phyloP scores from a whole-genome alignment of 2,797 vertebrate genomes.

The Phyllotis vaccarum region DNA sequence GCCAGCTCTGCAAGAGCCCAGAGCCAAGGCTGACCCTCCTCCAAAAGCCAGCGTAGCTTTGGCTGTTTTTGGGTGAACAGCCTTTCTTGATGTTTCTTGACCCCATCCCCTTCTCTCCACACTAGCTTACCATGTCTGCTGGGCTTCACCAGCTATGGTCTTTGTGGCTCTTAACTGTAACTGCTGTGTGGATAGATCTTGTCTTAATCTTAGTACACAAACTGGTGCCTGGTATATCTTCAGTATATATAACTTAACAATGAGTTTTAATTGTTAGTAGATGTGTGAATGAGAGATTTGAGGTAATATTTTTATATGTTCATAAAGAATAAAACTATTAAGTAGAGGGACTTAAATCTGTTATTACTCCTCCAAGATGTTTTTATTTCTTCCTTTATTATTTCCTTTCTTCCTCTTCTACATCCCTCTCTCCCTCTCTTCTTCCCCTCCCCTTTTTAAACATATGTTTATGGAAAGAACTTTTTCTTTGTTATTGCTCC shows the following conservation, averaged over 20 bases:
- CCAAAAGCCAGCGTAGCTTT: background rate
- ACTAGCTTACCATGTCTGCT: background rate
- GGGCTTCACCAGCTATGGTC: background rate
- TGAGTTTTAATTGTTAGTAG: conserved; percentile 42
- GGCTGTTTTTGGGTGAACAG: background rate
- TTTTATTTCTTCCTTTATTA: too few species aligned
- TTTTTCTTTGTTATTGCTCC: background rate
- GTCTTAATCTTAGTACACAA: conserved; percentile 40
- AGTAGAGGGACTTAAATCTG: conserved; percentile 34
- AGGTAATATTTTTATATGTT: background rate
- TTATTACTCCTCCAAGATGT: too few species aligned
- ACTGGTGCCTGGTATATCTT: background rate
- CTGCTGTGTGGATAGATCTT: background rate
- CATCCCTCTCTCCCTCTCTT: background rate
- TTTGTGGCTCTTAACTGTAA: background rate
- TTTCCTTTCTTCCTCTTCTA: background rate
- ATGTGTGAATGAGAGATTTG: conserved; percentile 20
- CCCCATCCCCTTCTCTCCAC: background rate
- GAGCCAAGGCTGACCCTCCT: background rate
- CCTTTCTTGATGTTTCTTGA: background rate
- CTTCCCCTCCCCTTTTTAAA: background rate
- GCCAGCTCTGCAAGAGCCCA: background rate
- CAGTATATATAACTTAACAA: conserved; percentile 8
- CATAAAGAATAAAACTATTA: conserved; percentile 16
- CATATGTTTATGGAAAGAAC: background rate